Percentiles rank a stretch among this genome's conserved stretches.
Evolutionary conservation across 2,888 invertebrate genomes (phyloP).

Genomic region (Pedicia rivosa): DNA sequence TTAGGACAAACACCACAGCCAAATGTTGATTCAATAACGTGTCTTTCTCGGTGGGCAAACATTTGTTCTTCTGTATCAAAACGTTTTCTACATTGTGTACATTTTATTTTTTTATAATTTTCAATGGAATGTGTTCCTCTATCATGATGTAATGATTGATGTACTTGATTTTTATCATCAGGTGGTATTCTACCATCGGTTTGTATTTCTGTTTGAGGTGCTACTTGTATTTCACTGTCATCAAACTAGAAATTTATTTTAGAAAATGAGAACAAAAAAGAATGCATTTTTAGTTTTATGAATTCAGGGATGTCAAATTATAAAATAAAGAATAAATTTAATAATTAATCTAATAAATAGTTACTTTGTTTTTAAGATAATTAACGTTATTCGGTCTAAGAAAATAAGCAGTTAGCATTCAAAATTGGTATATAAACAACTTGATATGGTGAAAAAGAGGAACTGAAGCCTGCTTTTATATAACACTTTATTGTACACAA

Average conservation of each 20-base stretch:
- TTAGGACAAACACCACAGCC: slow-evolving; percentile 10
- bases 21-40: slow-evolving; percentile 7
- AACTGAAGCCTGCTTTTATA: slow-evolving; percentile 4
- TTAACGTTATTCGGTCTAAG: no score
- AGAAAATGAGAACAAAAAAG: no score
- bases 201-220: slow-evolving; percentile 3
- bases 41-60: slow-evolving; percentile 9
- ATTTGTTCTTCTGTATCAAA: slow-evolving; percentile 10
- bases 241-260: slow-evolving; percentile 5
- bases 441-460: background rate
- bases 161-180: no score
- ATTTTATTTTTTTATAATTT: slow-evolving; percentile 8
- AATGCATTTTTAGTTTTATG: no score
- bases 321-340: no score
- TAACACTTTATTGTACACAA: slow-evolving; percentile 2
- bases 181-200: no score
- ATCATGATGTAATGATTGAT: no score
- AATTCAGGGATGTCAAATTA: no score
- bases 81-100: slow-evolving; percentile 10
- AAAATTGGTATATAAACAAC: no score
- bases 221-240: slow-evolving; percentile 4
- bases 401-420: no score
- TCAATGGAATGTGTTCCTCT: slow-evolving; percentile 2
- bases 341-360: no score
- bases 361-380: no score